These are phyloP conservation scores for Camponotus pennsylvanicus DNA, from an alignment of 1,140 invertebrate genomes.

Conservation along the genomic window DNA sequence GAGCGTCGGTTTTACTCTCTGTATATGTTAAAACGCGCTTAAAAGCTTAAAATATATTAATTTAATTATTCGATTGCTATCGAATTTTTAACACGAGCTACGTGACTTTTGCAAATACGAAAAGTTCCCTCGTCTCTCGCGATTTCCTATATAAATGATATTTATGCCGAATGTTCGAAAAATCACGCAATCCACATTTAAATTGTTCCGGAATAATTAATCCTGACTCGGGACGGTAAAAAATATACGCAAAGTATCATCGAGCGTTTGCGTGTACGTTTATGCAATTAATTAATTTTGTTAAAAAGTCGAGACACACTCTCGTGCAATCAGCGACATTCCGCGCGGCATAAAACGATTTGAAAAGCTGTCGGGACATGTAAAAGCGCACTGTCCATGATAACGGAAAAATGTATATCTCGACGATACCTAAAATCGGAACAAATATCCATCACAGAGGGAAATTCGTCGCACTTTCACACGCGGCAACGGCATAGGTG, in stretches of 20 bases:
- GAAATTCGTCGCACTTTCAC: slow-evolving; percentile 49
- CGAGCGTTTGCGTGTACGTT: background rate
- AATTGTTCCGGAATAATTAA: slow-evolving; percentile 60
- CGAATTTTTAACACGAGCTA: slow-evolving; percentile 32
- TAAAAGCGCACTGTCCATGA: slow-evolving; percentile 39
- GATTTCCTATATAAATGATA: slow-evolving; percentile 41
- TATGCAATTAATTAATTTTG: slow-evolving; percentile 43
- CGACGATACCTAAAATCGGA: slow-evolving; percentile 55
- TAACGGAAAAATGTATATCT: slow-evolving; percentile 47
- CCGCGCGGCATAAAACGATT: slow-evolving; percentile 30
- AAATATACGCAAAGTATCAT: slow-evolving; percentile 34
- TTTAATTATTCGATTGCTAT: slow-evolving; percentile 18
- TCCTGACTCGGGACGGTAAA: slow-evolving; percentile 28
- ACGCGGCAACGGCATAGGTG: background rate
- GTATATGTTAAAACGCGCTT: too few relatives aligned
- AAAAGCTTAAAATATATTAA: slow-evolving; percentile 20
- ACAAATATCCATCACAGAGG: slow-evolving; percentile 52
- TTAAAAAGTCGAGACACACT: slow-evolving; percentile 32
- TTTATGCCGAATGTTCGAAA: slow-evolving; percentile 32
- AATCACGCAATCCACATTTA: slow-evolving; percentile 40
- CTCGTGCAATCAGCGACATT: slow-evolving; percentile 7
- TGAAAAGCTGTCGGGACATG: slow-evolving; percentile 52
- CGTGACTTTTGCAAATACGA: slow-evolving; percentile 16
- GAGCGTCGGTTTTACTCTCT: background rate
- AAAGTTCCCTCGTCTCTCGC: background rate